Evolutionary conservation across 2,888 invertebrate genomes (phyloP), one percentile per base, ranked within the genome.

Genomic region (Agriopis aurantiaria): DNA sequence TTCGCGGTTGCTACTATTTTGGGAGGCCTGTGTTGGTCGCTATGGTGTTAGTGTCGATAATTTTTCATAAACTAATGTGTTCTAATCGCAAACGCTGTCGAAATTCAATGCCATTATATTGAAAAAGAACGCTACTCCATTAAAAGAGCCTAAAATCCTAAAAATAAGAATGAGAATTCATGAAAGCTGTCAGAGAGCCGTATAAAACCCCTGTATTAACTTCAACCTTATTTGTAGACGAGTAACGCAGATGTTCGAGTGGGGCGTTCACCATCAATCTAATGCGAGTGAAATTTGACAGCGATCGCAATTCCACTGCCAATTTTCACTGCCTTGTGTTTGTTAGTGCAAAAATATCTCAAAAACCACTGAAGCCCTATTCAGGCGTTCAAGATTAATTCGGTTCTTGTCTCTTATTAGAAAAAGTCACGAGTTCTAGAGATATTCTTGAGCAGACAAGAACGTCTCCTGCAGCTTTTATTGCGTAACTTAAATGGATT

Each of bases 1-100:
- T 51, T 43, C 17, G 43, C 53, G 46, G 7, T 9, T 11, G 8
- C 41, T 2, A 33, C 56, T 67, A 67, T 67, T 67, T 67, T 61
- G 12, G 45, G 67, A 60, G 10, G 0, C 46, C 17, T 23, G 46
- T 46, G 46, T 14, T 57, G 17, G 43, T 17, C 14, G 8, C 8
- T 1, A n/a, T 56, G 56, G 56, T 56, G 56, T 12, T 58, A n/a
- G 46, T 48, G 58, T 33, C 23, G 46, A 58, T 23, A 46, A 11
- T 52, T 17, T 51, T 52, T 6, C 52, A 11, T 52, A 23, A n/a
- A 49, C 9, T 17, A 9, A 17, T 51, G 3, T 17, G 8, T 14
- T 48, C n/a, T 0, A 23, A 52, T 23, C 11, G 10, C 52, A 23
- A 23, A 23, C 52, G 52, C 17, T 23, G 23, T 52, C 10, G 14